These are phyloP conservation scores for Hoplias malabaricus DNA, from an alignment of 2,113 vertebrate species.

Conservation along the genomic window DNA sequence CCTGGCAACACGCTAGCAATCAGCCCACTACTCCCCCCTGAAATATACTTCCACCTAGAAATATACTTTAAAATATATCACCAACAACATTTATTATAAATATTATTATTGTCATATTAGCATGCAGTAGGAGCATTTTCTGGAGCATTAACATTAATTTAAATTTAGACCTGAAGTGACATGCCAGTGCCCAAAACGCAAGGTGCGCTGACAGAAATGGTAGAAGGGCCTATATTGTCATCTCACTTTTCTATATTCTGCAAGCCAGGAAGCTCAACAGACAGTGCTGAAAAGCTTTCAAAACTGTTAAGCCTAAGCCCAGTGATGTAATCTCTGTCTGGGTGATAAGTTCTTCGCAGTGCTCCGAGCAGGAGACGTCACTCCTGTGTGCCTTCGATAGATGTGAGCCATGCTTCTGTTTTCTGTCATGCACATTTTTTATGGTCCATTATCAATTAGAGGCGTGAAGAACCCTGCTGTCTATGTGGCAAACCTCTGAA, in stretches of 20 bases:
- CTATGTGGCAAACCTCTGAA: slow-evolving; percentile 8
- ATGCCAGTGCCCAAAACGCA: neutral
- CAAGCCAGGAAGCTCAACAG: slow-evolving; percentile 16
- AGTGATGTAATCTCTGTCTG: slow-evolving; percentile 2
- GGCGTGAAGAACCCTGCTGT: slow-evolving; percentile 16
- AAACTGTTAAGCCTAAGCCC: neutral
- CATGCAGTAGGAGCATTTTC: too few species aligned
- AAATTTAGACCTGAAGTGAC: neutral
- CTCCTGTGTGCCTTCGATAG: neutral
- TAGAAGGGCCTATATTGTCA: neutral
- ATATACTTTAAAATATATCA: too few species aligned
- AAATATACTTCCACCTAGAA: too few species aligned
- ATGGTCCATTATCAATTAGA: slow-evolving; percentile 25
- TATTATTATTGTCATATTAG: too few species aligned
- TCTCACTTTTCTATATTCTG: neutral
- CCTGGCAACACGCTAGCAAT: too few species aligned
- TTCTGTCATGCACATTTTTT: slow-evolving; percentile 15
- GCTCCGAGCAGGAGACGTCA: slow-evolving; percentile 11
- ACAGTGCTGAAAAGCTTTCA: neutral
- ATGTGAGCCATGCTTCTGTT: neutral
- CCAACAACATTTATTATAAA: too few species aligned
- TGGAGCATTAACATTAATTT: neutral
- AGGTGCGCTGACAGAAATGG: neutral
- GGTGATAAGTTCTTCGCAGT: neutral
- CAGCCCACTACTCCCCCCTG: too few species aligned